Conservation (phyloP, 2,113 vertebrate genomes). For the Rhadina sibilatrix region DNA sequence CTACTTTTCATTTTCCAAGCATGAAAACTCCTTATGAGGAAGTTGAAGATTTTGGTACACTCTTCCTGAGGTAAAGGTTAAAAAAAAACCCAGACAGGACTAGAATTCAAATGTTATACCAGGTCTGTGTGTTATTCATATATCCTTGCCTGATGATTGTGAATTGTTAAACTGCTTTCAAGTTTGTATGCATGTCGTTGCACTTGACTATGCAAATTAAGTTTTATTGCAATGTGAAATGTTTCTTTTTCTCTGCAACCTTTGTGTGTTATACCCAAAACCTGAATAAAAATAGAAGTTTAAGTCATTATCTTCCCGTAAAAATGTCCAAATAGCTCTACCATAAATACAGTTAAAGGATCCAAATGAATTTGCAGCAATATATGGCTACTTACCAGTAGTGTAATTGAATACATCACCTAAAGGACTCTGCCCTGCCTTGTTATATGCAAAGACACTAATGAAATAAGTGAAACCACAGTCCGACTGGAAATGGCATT, state of each 20-base stretch:
- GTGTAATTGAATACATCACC: constrained; percentile 84
- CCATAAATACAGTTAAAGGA: neutral
- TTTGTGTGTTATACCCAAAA: neutral
- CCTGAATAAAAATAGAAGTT: neutral
- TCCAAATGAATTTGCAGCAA: neutral
- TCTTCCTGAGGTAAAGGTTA: neutral
- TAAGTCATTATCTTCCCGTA: neutral
- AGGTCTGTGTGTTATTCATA: neutral
- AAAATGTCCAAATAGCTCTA: neutral
- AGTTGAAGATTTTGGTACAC: neutral
- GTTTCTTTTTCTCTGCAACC: neutral
- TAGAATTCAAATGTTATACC: neutral
- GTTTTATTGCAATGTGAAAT: neutral
- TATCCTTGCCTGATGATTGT: neutral
- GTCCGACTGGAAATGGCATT: constrained; percentile 79
- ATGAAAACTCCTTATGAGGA: neutral
- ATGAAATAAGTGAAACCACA: constrained; percentile 90
- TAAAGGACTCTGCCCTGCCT: constrained; percentile 82
- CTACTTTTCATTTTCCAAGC: neutral
- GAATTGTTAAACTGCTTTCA: neutral
- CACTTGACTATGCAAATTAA: neutral
- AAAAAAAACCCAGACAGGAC: neutral
- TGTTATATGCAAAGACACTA: constrained; percentile 88
- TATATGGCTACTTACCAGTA: constrained; percentile 75
- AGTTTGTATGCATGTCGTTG: neutral